Conservation (phyloP, 2,113 vertebrate genomes). For the Microcebus tavaratra region DNA sequence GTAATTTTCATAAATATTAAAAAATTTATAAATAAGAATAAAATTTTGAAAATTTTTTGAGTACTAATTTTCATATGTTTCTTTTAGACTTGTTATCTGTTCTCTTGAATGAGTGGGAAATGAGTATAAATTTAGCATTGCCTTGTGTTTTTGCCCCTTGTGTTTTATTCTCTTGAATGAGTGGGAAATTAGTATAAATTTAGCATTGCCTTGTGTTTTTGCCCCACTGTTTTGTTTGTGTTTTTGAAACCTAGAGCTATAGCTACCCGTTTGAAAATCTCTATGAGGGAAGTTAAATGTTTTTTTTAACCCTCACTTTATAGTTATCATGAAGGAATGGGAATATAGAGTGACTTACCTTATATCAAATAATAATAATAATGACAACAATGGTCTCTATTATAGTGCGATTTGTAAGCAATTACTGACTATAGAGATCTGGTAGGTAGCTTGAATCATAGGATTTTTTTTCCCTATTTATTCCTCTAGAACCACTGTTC, state of each 20-base stretch:
- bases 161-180: background rate
- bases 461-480: background rate
- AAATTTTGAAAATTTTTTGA: background rate
- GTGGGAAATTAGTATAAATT: background rate
- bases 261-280: background rate
- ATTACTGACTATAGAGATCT: background rate
- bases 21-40: background rate
- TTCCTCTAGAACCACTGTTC: background rate
- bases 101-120: background rate
- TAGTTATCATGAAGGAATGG: background rate
- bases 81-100: background rate
- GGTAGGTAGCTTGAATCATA: background rate
- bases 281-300: accelerated
- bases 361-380: background rate
- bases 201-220: background rate
- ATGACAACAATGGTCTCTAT: background rate
- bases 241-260: background rate
- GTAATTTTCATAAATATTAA: background rate
- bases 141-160: background rate
- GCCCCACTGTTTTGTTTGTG: no score
- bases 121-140: background rate
- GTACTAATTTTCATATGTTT: background rate
- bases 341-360: no score
- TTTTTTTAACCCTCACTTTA: background rate
- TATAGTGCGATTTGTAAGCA: background rate